These are phyloP conservation scores for Suricata suricatta DNA, from an alignment of 2,113 vertebrate species.

Conservation along the genomic window DNA sequence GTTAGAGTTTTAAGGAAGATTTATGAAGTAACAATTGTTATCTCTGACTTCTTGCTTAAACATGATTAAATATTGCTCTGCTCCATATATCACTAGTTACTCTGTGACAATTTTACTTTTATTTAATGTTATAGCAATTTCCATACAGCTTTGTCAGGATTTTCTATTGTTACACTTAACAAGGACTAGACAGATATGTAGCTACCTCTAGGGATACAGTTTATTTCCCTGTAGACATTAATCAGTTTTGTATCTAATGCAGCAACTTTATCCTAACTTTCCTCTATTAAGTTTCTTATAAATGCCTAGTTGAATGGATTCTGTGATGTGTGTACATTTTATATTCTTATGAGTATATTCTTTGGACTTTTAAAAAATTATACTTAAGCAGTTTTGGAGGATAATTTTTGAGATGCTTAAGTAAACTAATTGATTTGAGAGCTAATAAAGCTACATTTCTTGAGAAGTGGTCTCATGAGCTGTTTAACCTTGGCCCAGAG, in stretches of 20 bases:
- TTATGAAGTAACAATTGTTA: background rate
- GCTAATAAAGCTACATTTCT: background rate
- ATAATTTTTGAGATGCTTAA: background rate
- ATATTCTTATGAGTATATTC: background rate
- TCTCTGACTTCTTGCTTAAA: background rate
- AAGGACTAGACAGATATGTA: background rate
- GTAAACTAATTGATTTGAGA: background rate
- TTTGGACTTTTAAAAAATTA: background rate
- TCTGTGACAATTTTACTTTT: background rate
- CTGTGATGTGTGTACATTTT: background rate
- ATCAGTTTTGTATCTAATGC: slow-evolving; percentile 8
- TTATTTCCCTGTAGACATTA: slow-evolving; percentile 7
- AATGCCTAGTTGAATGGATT: background rate
- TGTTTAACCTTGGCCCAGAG: background rate
- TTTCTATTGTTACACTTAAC: background rate
- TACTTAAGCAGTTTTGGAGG: background rate
- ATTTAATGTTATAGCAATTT: background rate
- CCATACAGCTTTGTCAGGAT: background rate
- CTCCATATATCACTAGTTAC: background rate
- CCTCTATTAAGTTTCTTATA: background rate
- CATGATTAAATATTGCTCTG: background rate
- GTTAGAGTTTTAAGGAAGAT: background rate
- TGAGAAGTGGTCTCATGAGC: background rate
- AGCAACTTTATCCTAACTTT: background rate
- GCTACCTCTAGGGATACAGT: background rate